Evolutionary conservation across 2,797 vertebrate genomes (phyloP).

Genomic region (Pipistrellus pipistrellus): DNA sequence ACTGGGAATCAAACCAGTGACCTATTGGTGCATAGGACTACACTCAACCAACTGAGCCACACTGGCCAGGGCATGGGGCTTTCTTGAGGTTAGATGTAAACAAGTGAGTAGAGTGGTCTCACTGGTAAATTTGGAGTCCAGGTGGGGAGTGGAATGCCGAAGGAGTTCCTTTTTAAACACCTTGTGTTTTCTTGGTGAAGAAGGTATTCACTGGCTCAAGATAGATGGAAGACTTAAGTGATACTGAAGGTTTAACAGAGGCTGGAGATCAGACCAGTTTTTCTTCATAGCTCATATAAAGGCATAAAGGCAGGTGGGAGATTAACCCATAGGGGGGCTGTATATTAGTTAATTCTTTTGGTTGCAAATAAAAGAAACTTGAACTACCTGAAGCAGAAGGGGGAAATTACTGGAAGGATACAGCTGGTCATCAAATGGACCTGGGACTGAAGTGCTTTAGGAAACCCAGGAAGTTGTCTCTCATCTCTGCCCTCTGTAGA

Average conservation of each 20-base stretch:
- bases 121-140: neutral
- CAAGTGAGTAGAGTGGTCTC: neutral
- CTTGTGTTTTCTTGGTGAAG: neutral
- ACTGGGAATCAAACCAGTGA: neutral
- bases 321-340: neutral
- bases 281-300: neutral
- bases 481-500: neutral
- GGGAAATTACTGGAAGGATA: neutral
- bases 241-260: neutral
- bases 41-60: neutral
- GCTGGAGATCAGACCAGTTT: neutral
- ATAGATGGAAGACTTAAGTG: neutral
- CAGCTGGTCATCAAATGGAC: neutral
- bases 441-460: neutral
- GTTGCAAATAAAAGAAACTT: neutral
- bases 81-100: neutral
- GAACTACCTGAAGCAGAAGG: constrained; percentile 13
- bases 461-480: neutral
- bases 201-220: neutral
- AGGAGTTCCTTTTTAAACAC: neutral
- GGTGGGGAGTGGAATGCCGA: neutral
- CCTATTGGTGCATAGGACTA: neutral
- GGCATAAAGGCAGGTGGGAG: neutral
- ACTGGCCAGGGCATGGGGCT: neutral
- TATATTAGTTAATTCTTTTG: constrained; percentile 23